Conservation (phyloP, 2,888 invertebrate species). For the Campopleginae sp. region DNA sequence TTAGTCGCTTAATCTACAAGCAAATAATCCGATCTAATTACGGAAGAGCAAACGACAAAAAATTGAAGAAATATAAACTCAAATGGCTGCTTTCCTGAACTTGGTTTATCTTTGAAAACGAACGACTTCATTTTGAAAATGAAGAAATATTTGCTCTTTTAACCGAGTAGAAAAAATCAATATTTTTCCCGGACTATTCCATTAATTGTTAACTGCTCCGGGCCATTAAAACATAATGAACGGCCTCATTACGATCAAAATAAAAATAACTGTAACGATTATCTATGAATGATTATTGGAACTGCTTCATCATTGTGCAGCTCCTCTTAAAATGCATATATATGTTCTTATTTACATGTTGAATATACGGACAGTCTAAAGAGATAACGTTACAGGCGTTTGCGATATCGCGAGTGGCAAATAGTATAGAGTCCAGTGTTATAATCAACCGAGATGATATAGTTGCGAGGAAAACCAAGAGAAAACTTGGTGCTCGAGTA, state of each 20-base stretch:
- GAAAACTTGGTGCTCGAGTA: neutral
- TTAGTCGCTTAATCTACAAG: neutral
- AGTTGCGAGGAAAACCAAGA: conserved; percentile 42
- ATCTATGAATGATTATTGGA: neutral
- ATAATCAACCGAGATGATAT: conserved; percentile 35
- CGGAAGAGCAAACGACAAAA: neutral
- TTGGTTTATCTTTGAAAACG: neutral
- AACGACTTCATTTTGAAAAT: neutral
- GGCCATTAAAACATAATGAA: too few relatives aligned
- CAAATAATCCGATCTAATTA: neutral
- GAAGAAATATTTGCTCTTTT: neutral
- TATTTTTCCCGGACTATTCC: neutral
- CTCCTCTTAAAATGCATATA: neutral
- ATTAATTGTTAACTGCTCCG: neutral
- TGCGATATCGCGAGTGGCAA: conserved; percentile 34
- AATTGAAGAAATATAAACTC: neutral
- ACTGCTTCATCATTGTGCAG: neutral
- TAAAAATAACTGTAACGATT: neutral
- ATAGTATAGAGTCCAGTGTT: conserved; percentile 38
- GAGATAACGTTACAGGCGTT: conserved; percentile 44
- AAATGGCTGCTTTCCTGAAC: neutral
- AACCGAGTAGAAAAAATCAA: neutral
- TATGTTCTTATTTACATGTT: neutral
- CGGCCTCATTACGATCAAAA: neutral
- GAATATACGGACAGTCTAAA: neutral